Evolutionary conservation across 2,113 vertebrate species (phyloP), one percentile per base, ranked within the genome.

Genomic region (Australoheros scitulus): DNA sequence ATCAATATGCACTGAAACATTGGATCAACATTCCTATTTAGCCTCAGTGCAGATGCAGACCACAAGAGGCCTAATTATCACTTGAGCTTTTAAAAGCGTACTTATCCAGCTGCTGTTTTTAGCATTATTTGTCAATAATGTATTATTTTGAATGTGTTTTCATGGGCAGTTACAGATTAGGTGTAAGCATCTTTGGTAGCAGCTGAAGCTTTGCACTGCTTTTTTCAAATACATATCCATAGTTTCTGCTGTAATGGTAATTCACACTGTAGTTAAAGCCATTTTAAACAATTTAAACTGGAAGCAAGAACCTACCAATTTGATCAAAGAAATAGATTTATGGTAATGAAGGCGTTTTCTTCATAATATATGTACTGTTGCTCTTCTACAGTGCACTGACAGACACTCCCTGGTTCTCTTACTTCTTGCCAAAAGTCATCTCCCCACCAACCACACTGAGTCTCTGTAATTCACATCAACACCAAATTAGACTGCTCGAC

Each of bases 401-500:
- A 77, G 24, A 57, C 57, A 59, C 61, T 41, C 52, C 43, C 17
- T 22, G 24, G 32, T 77, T 77, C n/a, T 50, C 24, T 50, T 18
- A 52, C 26, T 77, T 76, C 79, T 47, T 70, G 82, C 55, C 57
- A 77, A 80, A 80, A 75, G 32, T 8, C 68, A 55, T n/a, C 76
- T 50, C 26, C 34, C 32, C 17, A 55, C 2, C 79, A 61, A 36
- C 58, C n/a, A 65, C 38, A 64, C 20, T 26, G 1, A 26, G 18
- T 14, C 50, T 72, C 77, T 83, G 17, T 83, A 83, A 82, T 85
- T 82, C 57, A 64, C 41, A 55, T 64, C 7, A 74, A 61, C 81
- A 79, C 63, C 80, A 55, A 89, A 81, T 85, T 38, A 83, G 7
- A 89, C 36, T 64, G 61, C 50, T 64, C 3, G 0, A 3, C 55